A percentile compares a stretch with the other conserved stretches of the same genome.
Conservation (phyloP, 2,113 vertebrate species). For the Misgurnus mizolepis region DNA sequence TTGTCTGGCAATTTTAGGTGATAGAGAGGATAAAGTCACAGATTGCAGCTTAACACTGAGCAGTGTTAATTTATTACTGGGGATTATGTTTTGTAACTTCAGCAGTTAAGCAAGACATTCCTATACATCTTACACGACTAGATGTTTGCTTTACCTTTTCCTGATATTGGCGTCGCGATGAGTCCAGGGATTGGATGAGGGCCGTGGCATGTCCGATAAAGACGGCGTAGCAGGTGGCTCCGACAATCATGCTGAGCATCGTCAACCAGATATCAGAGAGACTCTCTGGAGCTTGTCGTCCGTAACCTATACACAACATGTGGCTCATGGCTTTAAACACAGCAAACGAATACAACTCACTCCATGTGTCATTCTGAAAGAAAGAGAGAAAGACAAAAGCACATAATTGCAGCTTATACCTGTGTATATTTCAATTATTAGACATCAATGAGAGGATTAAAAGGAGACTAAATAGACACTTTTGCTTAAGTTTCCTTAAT, state of each 20-base stretch:
- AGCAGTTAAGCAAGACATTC: no score
- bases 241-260: constrained; percentile 99
- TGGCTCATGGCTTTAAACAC: constrained; percentile 99
- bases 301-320: constrained; percentile 98
- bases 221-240: constrained; percentile 93
- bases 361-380: constrained; percentile 92
- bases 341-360: constrained; percentile 94
- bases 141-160: constrained; percentile 80
- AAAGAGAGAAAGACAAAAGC: background rate
- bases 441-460: no score
- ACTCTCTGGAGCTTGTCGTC: constrained; percentile 93
- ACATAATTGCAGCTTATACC: background rate
- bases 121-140: no score
- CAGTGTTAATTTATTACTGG: no score
- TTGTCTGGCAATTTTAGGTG: no score
- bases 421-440: no score
- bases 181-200: constrained; percentile 92
- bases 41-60: no score
- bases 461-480: no score
- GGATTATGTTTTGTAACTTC: no score
- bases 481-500: no score
- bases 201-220: constrained; percentile 92
- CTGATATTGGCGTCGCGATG: constrained; percentile 90
- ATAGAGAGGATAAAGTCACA: no score
- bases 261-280: constrained; percentile 98